Conservation (phyloP, 2,888 invertebrate species). For the Drosophila mettleri region DNA sequence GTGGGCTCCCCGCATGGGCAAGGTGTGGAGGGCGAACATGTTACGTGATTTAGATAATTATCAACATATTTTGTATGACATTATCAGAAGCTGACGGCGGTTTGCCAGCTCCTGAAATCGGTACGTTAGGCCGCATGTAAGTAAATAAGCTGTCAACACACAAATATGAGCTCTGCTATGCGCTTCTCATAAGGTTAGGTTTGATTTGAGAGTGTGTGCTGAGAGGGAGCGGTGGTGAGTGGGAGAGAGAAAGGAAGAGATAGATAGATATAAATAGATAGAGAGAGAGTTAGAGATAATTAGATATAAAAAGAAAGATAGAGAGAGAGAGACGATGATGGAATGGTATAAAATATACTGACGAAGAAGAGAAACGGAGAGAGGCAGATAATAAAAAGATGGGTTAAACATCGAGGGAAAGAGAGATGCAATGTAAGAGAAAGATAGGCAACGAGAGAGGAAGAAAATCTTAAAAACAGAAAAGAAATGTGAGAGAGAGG, state of each 20-base stretch:
- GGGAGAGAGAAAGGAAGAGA: background rate
- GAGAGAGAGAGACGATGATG: background rate
- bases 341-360: background rate
- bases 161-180: slow-evolving; percentile 3
- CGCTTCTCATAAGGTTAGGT: slow-evolving; percentile 1
- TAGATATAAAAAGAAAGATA: background rate
- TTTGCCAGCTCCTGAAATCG: slow-evolving; percentile 10
- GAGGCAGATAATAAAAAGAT: background rate
- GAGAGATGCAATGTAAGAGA: background rate
- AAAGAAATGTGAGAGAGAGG: background rate
- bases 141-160: slow-evolving; percentile 32
- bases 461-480: background rate
- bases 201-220: background rate
- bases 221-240: background rate
- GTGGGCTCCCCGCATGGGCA: background rate
- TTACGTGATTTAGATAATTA: slow-evolving; percentile 68
- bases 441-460: background rate
- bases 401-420: no score
- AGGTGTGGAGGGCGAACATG: background rate
- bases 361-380: background rate
- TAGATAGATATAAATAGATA: background rate
- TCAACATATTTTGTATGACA: slow-evolving; percentile 57
- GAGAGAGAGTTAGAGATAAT: background rate
- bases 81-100: slow-evolving; percentile 32
- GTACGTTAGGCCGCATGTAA: slow-evolving; percentile 12